These are phyloP conservation scores for Discoglossus pictus DNA, from an alignment of 2,797 vertebrate species.

Conservation along the genomic window DNA sequence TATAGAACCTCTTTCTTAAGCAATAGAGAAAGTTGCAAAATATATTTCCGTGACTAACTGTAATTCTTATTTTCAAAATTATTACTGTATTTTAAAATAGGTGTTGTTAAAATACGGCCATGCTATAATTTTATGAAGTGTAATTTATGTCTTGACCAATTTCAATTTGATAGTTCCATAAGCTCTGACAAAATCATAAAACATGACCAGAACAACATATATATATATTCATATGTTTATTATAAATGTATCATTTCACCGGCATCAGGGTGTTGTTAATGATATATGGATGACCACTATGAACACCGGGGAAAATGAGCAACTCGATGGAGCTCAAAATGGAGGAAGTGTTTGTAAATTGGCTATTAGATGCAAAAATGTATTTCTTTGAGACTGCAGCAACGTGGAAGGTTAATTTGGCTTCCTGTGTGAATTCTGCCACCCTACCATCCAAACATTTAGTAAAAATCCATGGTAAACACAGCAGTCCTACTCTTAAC, in stretches of 20 bases:
- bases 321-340: too few species aligned
- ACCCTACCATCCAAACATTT: conserved; percentile 18
- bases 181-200: background rate
- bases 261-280: background rate
- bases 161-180: background rate
- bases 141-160: too few species aligned
- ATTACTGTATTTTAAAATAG: background rate
- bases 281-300: too few species aligned
- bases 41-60: background rate
- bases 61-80: background rate
- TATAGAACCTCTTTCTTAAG: too few species aligned
- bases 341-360: conserved; percentile 7
- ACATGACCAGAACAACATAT: background rate
- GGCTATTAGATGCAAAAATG: conserved; percentile 26
- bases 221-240: background rate
- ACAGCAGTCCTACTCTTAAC: conserved; percentile 38
- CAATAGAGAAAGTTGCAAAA: background rate
- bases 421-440: conserved; percentile 12
- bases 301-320: too few species aligned
- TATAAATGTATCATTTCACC: background rate
- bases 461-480: conserved; percentile 27
- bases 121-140: background rate
- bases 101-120: background rate
- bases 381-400: conserved; percentile 6
- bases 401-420: conserved; percentile 21